Evolutionary conservation across 2,888 invertebrate genomes (phyloP), one percentile per base, ranked within the genome.

Genomic region (Miltochrista miniata): DNA sequence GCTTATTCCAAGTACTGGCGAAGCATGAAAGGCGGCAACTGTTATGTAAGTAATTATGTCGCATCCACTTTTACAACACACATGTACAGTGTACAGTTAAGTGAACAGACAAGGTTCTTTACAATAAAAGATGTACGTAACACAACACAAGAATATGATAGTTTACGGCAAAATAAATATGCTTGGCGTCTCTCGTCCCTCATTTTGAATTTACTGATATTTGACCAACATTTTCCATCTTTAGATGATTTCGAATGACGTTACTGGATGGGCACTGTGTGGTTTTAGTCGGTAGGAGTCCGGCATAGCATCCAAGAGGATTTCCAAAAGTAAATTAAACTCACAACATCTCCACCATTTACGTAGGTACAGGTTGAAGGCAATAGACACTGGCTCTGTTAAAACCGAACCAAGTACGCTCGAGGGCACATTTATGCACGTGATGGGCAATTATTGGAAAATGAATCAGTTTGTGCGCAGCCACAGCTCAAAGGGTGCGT

Each of bases 361-460:
- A 24, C 18, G 18, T 24, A 24, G 18, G 2, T 24, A 24, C 18
- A 4, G 18, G 18, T 24, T 24, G 18, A 24, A 24, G 5, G 2
- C 8, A 31, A 31, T 10, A 31, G 31, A 31, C 18, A 5, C 18
- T 24, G 18, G 2, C 18, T 2, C 8, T 31, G 8, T 7, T 31
- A 15, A 24, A 45, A n/a, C 54, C 48, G 40, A 52, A 53, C 53
- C 18, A 18, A 51, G 59, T 53, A 43, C 45, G 30, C 45, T 52
- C 56, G 41, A 7, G 18, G 24, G 38, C 56, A 56, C 61, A 45
- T 52, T 65, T 61, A 67, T 55, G n/a, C 60, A 54, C 63, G 68
- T 74, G 59, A 59, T 65, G 68, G 58, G 3, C 18, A 60, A 65
- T 67, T 70, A 69, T 74, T 72, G 66, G 69, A 70, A 72, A 70